Evolutionary conservation across 2,113 vertebrate species (phyloP).

Genomic region (Acinonyx jubatus): DNA sequence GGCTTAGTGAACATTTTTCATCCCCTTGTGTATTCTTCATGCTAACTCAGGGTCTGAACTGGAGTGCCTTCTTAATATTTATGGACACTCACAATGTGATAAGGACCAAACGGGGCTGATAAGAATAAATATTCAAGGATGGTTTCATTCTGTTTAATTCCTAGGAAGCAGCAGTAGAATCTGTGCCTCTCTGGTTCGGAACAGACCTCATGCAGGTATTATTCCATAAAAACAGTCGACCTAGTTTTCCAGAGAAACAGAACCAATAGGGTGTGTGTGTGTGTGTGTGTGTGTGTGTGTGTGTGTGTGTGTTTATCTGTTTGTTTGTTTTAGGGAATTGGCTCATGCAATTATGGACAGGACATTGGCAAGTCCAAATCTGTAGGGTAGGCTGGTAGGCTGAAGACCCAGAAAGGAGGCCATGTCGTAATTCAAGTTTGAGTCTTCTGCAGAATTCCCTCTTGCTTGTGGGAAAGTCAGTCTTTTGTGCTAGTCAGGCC

Average conservation of each 20-base stretch:
- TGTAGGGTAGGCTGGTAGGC: not conserved
- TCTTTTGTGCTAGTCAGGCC: not conserved
- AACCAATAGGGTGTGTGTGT: not conserved
- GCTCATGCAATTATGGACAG: not conserved
- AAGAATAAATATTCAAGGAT: not conserved
- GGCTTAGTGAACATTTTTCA: not conserved
- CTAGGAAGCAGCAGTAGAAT: not conserved
- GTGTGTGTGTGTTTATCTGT: not conserved
- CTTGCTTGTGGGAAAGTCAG: not conserved
- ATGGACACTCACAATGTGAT: not conserved
- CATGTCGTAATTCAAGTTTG: not conserved
- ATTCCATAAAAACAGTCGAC: not conserved
- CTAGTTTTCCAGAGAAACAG: not conserved
- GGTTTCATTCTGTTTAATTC: conserved; percentile 5
- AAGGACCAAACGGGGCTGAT: not conserved
- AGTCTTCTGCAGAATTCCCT: not conserved
- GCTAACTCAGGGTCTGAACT: conserved; percentile 1
- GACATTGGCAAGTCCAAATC: not conserved
- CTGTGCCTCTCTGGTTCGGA: not conserved
- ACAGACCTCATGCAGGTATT: not conserved
- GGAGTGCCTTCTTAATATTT: conserved; percentile 51
- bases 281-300: not conserved
- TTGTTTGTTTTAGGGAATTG: not conserved
- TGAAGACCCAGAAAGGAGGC: not conserved
- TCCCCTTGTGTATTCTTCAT: not conserved